Evolutionary conservation across 2,113 vertebrate species (phyloP).

Genomic region (Isichthys henryi): DNA sequence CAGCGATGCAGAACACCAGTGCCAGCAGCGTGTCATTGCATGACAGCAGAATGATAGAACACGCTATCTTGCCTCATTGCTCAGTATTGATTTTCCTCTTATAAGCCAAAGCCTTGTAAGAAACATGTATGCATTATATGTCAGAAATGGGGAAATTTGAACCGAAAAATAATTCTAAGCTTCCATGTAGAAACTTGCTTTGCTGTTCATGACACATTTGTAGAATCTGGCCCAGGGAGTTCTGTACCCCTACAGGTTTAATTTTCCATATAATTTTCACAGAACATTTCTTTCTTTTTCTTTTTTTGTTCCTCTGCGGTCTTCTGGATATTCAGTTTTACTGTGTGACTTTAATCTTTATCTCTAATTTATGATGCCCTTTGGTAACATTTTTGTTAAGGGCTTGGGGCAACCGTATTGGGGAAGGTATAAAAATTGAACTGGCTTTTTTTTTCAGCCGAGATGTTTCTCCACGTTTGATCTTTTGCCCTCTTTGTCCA

Average conservation of each 20-base stretch:
- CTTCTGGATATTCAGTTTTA: background rate
- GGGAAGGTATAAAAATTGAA: background rate
- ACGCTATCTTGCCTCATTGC: background rate
- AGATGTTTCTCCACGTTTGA: background rate
- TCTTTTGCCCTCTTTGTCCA: background rate
- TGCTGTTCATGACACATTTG: background rate
- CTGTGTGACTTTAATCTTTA: background rate
- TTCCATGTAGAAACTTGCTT: background rate
- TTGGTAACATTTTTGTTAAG: background rate
- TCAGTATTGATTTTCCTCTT: background rate
- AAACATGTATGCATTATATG: constrained; percentile 34
- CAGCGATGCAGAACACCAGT: background rate
- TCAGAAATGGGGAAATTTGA: background rate
- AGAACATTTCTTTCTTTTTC: background rate
- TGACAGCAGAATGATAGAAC: background rate
- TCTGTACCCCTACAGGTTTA: background rate
- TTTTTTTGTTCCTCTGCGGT: background rate
- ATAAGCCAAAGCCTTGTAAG: background rate
- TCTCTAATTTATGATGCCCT: background rate
- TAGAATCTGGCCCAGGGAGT: background rate
- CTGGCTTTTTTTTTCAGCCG: background rate
- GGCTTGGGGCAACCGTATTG: background rate
- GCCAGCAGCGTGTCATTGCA: background rate
- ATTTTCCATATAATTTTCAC: background rate
- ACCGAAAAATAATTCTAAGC: background rate